Percentiles rank a stretch among this genome's conserved stretches.
These are phyloP conservation scores for Tangara arthus DNA, from an alignment of 2,797 vertebrate genomes.

Conservation along the genomic window DNA sequence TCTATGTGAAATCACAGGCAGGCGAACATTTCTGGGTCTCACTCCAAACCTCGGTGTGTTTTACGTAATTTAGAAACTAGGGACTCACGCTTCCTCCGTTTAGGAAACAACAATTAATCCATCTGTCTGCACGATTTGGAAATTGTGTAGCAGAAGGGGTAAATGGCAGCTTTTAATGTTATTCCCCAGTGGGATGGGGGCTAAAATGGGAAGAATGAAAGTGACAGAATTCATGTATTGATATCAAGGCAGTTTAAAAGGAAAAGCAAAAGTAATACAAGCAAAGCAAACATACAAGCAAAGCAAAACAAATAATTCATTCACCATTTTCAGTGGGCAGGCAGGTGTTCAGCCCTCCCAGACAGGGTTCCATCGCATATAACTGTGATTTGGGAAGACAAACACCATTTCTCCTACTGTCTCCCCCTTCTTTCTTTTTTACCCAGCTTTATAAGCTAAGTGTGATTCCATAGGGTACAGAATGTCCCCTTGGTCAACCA, in stretches of 20 bases:
- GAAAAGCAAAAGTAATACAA: not conserved
- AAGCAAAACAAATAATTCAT: not conserved
- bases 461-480: not conserved
- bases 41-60: not conserved
- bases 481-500: not conserved
- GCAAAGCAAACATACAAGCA: not conserved
- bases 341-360: not conserved
- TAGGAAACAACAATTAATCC: not conserved
- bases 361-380: accelerated
- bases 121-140: not conserved
- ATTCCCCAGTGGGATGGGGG: accelerated
- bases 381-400: not conserved
- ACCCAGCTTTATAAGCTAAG: not conserved
- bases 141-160: not conserved
- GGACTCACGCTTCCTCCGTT: not conserved
- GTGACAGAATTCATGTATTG: not conserved
- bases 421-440: not conserved
- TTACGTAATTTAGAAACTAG: not conserved
- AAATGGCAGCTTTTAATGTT: not conserved
- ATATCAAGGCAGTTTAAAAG: not conserved
- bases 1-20: not conserved
- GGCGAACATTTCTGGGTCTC: accelerated
- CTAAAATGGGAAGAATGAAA: not conserved
- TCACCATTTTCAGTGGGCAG: not conserved
- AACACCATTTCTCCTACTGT: not conserved